phyloP scores from a whole-genome alignment of 1,140 invertebrate species.

The Melanaphis sacchari region DNA sequence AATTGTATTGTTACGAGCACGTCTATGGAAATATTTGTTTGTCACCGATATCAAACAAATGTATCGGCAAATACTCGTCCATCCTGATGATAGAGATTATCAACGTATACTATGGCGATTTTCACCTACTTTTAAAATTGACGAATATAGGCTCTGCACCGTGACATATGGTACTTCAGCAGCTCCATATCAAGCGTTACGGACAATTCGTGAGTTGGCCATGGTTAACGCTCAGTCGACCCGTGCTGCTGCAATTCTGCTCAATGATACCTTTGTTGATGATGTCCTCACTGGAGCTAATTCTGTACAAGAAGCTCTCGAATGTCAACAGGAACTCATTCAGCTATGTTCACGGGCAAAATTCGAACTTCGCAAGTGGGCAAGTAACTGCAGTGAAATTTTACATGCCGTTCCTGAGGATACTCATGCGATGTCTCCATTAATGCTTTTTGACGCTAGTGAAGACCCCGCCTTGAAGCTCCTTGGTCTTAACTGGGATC shows the following conservation, averaged over 20 bases:
- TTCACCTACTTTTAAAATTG: neutral
- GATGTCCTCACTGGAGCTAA: constrained; percentile 59
- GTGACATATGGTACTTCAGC: too few species aligned
- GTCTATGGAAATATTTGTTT: constrained; percentile 61
- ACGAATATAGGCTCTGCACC: too few species aligned
- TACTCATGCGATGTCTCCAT: neutral
- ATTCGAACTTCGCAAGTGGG: constrained; percentile 61
- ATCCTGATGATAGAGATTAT: constrained; percentile 59
- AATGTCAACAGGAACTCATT: constrained; percentile 15
- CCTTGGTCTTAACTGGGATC: constrained; percentile 55
- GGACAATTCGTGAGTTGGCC: constrained; percentile 63
- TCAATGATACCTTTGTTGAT: constrained; percentile 60
- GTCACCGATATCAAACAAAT: constrained; percentile 59
- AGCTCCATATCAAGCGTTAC: too few species aligned
- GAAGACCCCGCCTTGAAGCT: constrained; percentile 23
- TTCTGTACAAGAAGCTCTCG: constrained; percentile 59
- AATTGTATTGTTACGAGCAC: constrained; percentile 62
- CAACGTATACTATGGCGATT: constrained; percentile 62
- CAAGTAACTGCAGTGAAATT: constrained; percentile 32
- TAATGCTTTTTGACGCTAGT: neutral
- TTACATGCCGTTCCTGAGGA: neutral
- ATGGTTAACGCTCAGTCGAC: constrained; percentile 61
- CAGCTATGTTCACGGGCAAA: too few species aligned
- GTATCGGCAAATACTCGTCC: too few species aligned
- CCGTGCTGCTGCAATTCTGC: constrained; percentile 50